Conservation (phyloP, 2,888 invertebrate species). For the Agrochola circellaris region DNA sequence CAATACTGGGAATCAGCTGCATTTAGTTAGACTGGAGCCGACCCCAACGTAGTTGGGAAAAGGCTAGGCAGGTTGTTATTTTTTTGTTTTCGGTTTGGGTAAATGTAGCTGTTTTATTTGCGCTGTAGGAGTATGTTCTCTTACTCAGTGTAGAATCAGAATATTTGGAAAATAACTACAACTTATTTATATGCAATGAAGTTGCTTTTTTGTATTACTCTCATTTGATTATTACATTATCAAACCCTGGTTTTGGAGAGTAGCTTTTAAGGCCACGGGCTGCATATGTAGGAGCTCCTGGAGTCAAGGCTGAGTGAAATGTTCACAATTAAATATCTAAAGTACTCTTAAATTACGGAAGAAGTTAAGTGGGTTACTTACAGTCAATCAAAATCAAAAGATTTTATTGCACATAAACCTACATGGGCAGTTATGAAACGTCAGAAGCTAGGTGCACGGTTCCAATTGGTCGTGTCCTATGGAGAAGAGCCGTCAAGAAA, state of each 20-base stretch:
- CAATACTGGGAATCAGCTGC: too few species aligned
- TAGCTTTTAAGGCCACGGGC: too few species aligned
- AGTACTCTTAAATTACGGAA: neutral
- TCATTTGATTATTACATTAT: neutral
- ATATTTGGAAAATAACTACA: fast-evolving
- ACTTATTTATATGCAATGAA: neutral
- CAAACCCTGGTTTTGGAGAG: neutral
- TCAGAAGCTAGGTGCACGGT: too few species aligned
- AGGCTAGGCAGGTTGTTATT: too few species aligned
- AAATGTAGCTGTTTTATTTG: neutral
- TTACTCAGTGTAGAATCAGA: neutral
- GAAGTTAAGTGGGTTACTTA: neutral
- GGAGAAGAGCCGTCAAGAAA: too few species aligned
- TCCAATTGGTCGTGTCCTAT: too few species aligned
- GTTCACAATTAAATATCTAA: neutral
- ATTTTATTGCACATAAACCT: too few species aligned
- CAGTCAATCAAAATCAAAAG: neutral
- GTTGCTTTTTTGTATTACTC: neutral
- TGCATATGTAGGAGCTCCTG: neutral
- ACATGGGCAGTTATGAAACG: too few species aligned
- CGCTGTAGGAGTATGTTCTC: neutral
- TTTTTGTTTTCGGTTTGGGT: neutral
- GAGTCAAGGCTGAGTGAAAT: neutral
- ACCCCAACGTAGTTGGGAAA: too few species aligned
- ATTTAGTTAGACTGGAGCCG: too few species aligned